Conservation (phyloP, 2,113 vertebrate genomes). For the Seriola rivoliana region DNA sequence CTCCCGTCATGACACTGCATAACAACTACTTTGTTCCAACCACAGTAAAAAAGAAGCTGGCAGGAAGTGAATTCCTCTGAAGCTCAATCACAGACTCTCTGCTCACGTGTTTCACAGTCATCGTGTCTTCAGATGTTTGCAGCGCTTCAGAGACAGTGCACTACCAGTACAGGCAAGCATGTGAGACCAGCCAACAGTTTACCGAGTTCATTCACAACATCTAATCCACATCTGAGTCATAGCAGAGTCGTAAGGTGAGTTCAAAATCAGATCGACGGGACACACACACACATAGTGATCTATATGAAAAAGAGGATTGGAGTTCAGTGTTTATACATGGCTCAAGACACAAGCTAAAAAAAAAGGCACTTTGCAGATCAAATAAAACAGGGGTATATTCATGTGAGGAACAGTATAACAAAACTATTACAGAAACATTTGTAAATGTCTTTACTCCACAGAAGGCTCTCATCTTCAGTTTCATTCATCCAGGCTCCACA, state of each 20-base stretch:
- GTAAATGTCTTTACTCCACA: constrained; percentile 39
- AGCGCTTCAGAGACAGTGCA: constrained; percentile 22
- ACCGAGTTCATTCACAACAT: constrained; percentile 42
- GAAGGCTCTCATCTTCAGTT: constrained; percentile 16
- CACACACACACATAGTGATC: constrained; percentile 25
- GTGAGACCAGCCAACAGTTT: constrained; percentile 31
- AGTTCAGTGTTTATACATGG: constrained; percentile 66
- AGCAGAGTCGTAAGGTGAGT: constrained; percentile 12
- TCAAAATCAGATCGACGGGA: constrained; percentile 18
- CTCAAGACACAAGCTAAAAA: constrained; percentile 30
- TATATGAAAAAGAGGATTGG: constrained; percentile 16
- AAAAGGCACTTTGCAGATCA: constrained; percentile 69
- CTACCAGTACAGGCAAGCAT: constrained; percentile 32
- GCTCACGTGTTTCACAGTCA: constrained; percentile 58
- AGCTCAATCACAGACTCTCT: constrained; percentile 52
- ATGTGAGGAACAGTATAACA: constrained; percentile 17
- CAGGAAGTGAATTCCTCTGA: constrained; percentile 76
- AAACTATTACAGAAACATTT: constrained; percentile 41
- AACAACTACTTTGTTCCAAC: constrained; percentile 62
- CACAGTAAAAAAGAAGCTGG: constrained; percentile 51
- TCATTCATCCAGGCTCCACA: constrained; percentile 36
- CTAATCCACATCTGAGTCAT: constrained; percentile 37
- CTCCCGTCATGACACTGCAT: constrained; percentile 60
- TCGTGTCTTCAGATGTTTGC: constrained; percentile 63
- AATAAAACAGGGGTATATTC: constrained; percentile 37